A percentile compares a stretch with the other conserved stretches of the same genome.
phyloP scores from a whole-genome alignment of 2,797 vertebrate genomes.

The Orestias chungarensis region DNA sequence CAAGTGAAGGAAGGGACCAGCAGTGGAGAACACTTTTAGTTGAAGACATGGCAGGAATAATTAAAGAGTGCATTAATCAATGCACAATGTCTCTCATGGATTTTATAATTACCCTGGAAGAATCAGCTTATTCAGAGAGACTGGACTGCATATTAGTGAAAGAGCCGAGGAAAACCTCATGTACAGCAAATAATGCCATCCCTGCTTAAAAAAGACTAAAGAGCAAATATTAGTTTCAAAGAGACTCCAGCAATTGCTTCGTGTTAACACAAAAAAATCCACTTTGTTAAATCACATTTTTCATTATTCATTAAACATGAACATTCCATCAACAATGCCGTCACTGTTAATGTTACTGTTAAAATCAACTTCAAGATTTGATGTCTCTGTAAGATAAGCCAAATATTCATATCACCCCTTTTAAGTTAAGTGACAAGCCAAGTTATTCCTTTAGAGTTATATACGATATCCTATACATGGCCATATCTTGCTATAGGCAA shows the following conservation, averaged over 20 bases:
- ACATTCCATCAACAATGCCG: too few species aligned
- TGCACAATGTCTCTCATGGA: constrained; percentile 17
- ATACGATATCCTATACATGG: too few species aligned
- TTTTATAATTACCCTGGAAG: constrained; percentile 30
- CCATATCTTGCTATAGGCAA: too few species aligned
- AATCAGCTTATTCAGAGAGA: constrained; percentile 20
- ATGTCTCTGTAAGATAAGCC: too few species aligned
- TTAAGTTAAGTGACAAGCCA: too few species aligned
- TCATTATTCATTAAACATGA: neutral
- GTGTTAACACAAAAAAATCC: neutral
- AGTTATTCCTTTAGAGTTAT: too few species aligned
- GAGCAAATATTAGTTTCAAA: neutral
- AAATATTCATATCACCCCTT: too few species aligned
- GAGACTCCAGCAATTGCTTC: neutral
- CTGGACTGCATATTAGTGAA: constrained; percentile 20
- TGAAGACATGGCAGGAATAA: constrained; percentile 21
- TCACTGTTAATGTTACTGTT: too few species aligned
- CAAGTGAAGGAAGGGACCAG: neutral
- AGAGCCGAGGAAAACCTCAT: neutral
- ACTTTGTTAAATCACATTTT: neutral
- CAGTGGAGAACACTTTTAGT: constrained; percentile 19
- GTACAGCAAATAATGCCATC: neutral
- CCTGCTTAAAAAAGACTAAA: neutral
- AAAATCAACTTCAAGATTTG: too few species aligned
- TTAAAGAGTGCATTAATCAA: constrained; percentile 42